Conservation (phyloP, 2,797 vertebrate species). For the Alosa sapidissima region DNA sequence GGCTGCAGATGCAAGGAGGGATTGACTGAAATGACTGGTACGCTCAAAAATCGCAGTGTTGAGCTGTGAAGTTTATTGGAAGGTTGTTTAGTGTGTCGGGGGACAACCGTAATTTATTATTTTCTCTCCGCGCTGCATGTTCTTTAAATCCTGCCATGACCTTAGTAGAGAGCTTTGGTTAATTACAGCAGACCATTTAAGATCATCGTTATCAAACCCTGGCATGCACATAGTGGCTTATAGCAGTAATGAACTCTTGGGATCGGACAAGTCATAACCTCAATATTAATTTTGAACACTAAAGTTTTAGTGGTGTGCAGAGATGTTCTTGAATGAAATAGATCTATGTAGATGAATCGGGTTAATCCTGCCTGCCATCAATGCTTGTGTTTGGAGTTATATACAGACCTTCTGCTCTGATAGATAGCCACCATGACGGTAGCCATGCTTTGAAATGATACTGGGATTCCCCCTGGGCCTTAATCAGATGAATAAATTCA, state of each 20-base stretch:
- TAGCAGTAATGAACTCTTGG: constrained; percentile 53
- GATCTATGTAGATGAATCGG: neutral
- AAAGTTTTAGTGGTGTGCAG: neutral
- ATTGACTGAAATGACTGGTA: neutral
- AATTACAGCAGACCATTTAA: constrained; percentile 42
- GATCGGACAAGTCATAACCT: constrained; percentile 65
- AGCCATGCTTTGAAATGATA: neutral
- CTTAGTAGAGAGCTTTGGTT: constrained; percentile 34
- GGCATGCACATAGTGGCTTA: constrained; percentile 41
- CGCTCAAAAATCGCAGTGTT: neutral
- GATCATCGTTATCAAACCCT: constrained; percentile 50
- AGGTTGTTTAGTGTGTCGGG: neutral
- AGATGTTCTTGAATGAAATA: neutral
- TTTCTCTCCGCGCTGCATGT: neutral
- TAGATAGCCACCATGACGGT: neutral
- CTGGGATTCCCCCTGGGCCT: neutral
- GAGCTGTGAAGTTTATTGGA: constrained; percentile 9
- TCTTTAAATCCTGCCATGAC: constrained; percentile 38
- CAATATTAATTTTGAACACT: constrained; percentile 36
- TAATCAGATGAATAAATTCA: neutral
- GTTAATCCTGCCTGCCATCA: neutral
- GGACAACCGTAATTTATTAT: neutral
- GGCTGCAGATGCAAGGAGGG: neutral
- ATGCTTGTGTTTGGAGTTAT: neutral
- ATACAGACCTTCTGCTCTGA: neutral